These are phyloP conservation scores for Parauchenoglanis ngamensis DNA, from an alignment of 2,797 vertebrate genomes.

Conservation along the genomic window DNA sequence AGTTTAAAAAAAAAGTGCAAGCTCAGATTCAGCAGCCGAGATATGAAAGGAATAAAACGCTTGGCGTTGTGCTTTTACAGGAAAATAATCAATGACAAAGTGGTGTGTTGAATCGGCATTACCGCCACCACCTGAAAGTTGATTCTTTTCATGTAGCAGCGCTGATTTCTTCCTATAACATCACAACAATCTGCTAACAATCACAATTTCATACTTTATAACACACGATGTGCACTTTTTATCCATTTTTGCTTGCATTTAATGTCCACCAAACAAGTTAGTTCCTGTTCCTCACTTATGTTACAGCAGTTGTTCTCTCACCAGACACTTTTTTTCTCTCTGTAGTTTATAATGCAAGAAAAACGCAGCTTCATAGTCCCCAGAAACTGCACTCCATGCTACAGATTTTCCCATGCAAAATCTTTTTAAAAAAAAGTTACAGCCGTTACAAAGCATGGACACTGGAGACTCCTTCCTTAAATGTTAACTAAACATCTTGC, in stretches of 20 bases:
- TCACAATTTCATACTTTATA: neutral
- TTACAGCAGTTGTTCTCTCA: neutral
- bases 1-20: neutral
- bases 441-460: neutral
- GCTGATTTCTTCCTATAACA: neutral
- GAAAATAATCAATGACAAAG: neutral
- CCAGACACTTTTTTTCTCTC: neutral
- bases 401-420: neutral
- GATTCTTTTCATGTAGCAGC: neutral
- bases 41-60: neutral
- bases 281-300: neutral
- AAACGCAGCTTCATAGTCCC: neutral
- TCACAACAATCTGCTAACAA: neutral
- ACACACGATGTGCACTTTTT: neutral
- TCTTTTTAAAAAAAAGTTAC: neutral
- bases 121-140: neutral
- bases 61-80: neutral
- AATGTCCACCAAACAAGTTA: neutral
- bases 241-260: neutral
- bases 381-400: neutral
- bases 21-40: neutral
- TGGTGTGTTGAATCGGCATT: neutral
- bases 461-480: slow-evolving; percentile 3
- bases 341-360: neutral
- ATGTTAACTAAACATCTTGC: neutral